Evolutionary conservation across 2,113 vertebrate genomes (phyloP).

Genomic region (Erythrolamprus reginae): DNA sequence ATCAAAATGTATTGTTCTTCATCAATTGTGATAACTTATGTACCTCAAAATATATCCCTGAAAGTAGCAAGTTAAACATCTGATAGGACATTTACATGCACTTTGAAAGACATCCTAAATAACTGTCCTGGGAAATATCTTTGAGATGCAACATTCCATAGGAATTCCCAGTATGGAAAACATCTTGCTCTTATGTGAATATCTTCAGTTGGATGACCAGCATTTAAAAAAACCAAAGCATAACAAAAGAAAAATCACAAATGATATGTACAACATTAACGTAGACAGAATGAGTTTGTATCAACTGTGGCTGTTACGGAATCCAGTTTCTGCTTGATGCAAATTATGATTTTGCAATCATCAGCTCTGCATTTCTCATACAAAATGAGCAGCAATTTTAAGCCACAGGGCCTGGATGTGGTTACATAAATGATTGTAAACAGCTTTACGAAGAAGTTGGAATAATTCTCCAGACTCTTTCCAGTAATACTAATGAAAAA

Average conservation of each 20-base stretch:
- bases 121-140: not conserved
- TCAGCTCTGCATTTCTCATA: not conserved
- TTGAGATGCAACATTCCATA: not conserved
- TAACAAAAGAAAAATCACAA: not conserved
- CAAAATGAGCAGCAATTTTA: not conserved
- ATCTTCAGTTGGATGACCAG: not conserved
- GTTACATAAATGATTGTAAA: not conserved
- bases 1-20: not conserved
- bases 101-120: not conserved
- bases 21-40: not conserved
- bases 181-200: not conserved
- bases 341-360: not conserved
- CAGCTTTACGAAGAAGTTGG: not conserved
- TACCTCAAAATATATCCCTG: not conserved
- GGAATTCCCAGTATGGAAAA: not conserved
- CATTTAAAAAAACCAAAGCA: not conserved
- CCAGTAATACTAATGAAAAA: not conserved
- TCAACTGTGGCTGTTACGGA: not conserved
- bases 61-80: not conserved
- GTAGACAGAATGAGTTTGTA: not conserved
- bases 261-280: not conserved
- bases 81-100: not conserved
- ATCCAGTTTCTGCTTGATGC: not conserved
- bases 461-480: not conserved
- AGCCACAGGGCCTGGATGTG: not conserved